Conservation (phyloP, 2,888 invertebrate species). For the Apomyelois bistriatella region DNA sequence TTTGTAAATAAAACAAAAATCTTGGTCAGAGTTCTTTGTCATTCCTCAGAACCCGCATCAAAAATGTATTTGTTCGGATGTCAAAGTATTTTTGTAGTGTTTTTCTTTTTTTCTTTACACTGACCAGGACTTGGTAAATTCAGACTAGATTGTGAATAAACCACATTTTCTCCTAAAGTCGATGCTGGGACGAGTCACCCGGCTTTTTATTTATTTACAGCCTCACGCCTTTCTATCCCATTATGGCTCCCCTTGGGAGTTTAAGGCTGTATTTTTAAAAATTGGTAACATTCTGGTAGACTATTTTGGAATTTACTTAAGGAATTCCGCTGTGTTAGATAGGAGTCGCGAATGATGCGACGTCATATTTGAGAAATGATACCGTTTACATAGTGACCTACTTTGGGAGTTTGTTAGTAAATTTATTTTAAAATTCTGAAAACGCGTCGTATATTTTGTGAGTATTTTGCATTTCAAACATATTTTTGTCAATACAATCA, state of each 20-base stretch:
- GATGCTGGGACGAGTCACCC: not conserved
- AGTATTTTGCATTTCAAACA: too few relatives aligned
- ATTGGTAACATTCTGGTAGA: slow-evolving; percentile 7
- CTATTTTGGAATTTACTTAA: slow-evolving; percentile 5
- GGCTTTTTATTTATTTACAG: slow-evolving; percentile 11
- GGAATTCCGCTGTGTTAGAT: not conserved
- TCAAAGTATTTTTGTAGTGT: not conserved
- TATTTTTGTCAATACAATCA: too few relatives aligned
- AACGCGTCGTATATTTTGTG: too few relatives aligned
- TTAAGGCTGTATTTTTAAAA: slow-evolving; percentile 9
- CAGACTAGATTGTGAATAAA: not conserved
- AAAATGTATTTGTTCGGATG: not conserved
- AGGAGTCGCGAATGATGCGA: not conserved
- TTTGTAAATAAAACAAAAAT: not conserved
- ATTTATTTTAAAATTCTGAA: not conserved
- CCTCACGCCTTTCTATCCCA: slow-evolving; percentile 9
- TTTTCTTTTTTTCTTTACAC: not conserved
- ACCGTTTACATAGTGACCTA: not conserved
- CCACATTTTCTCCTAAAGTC: not conserved
- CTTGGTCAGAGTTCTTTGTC: not conserved
- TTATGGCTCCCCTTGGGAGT: slow-evolving; percentile 9
- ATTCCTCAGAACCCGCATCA: not conserved
- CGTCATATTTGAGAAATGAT: not conserved
- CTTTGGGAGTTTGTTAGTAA: not conserved
- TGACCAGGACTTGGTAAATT: not conserved